Percentiles rank a stretch among this genome's conserved stretches.
Evolutionary conservation across 2,888 invertebrate genomes (phyloP).

Genomic region (Himalopsyche tibetana): DNA sequence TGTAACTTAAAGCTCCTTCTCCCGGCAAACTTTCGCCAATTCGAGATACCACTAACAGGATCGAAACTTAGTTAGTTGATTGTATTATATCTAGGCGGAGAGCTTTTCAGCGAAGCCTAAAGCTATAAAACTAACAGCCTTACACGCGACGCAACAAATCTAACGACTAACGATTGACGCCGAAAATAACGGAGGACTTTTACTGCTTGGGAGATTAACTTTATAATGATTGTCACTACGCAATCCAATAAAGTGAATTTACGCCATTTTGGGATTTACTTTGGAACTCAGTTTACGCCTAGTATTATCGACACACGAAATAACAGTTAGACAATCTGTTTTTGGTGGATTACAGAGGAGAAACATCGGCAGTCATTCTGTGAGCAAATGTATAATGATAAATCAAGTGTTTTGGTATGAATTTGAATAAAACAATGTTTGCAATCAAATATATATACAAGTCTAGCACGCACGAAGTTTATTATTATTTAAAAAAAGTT

Average conservation of each 20-base stretch:
- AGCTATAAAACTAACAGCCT: constrained; percentile 26
- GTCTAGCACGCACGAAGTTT: too few species aligned
- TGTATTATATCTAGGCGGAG: constrained; percentile 7
- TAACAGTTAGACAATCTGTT: neutral
- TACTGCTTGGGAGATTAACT: constrained; percentile 26
- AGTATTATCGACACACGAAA: neutral
- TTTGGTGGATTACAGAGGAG: too few species aligned
- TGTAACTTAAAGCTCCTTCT: neutral
- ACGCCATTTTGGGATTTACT: constrained; percentile 20
- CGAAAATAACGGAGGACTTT: constrained; percentile 10
- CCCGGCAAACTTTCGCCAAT: neutral
- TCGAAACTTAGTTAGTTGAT: constrained; percentile 31
- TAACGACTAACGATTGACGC: constrained; percentile 19
- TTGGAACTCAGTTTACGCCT: neutral
- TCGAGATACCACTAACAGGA: constrained; percentile 19
- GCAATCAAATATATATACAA: too few species aligned
- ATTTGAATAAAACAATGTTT: too few species aligned
- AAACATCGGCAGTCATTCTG: too few species aligned
- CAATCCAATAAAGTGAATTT: constrained; percentile 25
- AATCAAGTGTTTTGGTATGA: too few species aligned
- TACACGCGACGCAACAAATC: constrained; percentile 7
- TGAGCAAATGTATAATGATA: too few species aligned
- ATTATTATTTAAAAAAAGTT: too few species aligned
- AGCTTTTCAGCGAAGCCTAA: constrained; percentile 16
- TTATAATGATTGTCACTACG: constrained; percentile 30